Conservation (phyloP, 2,797 vertebrate genomes). For the Dipus sagitta region DNA sequence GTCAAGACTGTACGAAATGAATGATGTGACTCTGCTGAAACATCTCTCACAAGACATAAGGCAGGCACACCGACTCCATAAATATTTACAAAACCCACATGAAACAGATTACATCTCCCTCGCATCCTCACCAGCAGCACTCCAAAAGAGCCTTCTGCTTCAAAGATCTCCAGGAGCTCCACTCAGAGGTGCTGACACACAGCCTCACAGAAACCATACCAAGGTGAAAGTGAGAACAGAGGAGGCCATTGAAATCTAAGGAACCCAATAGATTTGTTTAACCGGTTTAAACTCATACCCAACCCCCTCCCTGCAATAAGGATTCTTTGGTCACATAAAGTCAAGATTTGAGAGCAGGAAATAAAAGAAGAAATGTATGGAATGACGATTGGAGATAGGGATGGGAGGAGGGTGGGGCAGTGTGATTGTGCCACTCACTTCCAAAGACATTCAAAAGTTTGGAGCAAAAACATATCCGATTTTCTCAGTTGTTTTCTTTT, state of each 20-base stretch:
- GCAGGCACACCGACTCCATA: not conserved
- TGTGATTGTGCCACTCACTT: fast-evolving
- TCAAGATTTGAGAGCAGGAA: not conserved
- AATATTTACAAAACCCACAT: not conserved
- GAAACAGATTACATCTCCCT: not conserved
- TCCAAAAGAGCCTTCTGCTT: not conserved
- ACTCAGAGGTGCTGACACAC: not conserved
- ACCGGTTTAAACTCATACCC: not conserved
- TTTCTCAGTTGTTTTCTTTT: not conserved
- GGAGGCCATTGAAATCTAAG: not conserved
- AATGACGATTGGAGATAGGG: not conserved
- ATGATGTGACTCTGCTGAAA: not conserved
- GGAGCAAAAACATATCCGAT: not conserved
- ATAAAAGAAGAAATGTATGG: not conserved
- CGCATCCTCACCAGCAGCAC: not conserved
- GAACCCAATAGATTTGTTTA: not conserved
- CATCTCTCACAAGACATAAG: not conserved
- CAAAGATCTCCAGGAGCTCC: not conserved
- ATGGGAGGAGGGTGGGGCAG: not conserved
- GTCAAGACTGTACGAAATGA: not conserved
- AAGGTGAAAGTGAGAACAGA: slow-evolving; percentile 18
- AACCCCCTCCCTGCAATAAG: not conserved
- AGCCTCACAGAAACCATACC: slow-evolving; percentile 3
- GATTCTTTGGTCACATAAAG: not conserved
- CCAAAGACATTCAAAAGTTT: not conserved